Percentiles rank a stretch among this genome's conserved stretches.
Evolutionary conservation across 2,113 vertebrate genomes (phyloP).

Genomic region (Falco punctatus): DNA sequence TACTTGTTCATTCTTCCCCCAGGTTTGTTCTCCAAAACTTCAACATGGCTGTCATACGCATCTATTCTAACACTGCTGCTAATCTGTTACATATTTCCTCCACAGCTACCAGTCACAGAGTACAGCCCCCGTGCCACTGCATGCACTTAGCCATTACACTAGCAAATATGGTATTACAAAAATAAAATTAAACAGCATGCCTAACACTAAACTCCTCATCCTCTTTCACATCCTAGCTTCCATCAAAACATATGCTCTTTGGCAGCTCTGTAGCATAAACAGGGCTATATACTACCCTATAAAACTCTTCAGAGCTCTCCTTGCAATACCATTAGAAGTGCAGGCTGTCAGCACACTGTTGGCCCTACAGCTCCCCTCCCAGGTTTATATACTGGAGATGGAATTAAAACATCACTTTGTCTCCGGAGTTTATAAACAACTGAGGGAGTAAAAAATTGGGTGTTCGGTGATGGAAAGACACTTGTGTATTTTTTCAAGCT

Average conservation of each 20-base stretch:
- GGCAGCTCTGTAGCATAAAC: slow-evolving; percentile 38
- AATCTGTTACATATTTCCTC: background rate
- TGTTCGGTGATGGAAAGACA: slow-evolving; percentile 78
- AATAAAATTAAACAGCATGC: slow-evolving; percentile 33
- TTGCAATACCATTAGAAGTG: slow-evolving; percentile 48
- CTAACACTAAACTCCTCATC: slow-evolving; percentile 15
- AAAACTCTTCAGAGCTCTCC: slow-evolving; percentile 21
- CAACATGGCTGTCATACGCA: background rate
- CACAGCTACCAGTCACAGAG: background rate
- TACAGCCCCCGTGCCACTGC: background rate
- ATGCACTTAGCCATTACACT: background rate
- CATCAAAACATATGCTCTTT: slow-evolving; percentile 20
- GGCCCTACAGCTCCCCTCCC: slow-evolving; percentile 65
- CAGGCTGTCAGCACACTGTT: slow-evolving; percentile 67
- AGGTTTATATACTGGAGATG: slow-evolving; percentile 77
- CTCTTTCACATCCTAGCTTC: slow-evolving; percentile 19
- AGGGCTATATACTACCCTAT: slow-evolving; percentile 30
- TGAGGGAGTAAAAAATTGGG: slow-evolving; percentile 76
- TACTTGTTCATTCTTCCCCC: background rate
- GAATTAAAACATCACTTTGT: slow-evolving; percentile 80
- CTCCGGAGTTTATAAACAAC: slow-evolving; percentile 80
- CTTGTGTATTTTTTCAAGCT: slow-evolving; percentile 82
- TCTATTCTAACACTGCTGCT: background rate
- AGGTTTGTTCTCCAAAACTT: background rate
- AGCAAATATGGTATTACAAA: slow-evolving; percentile 27